Conservation (phyloP, 2,888 invertebrate genomes). For the Eremobia ochroleuca region DNA sequence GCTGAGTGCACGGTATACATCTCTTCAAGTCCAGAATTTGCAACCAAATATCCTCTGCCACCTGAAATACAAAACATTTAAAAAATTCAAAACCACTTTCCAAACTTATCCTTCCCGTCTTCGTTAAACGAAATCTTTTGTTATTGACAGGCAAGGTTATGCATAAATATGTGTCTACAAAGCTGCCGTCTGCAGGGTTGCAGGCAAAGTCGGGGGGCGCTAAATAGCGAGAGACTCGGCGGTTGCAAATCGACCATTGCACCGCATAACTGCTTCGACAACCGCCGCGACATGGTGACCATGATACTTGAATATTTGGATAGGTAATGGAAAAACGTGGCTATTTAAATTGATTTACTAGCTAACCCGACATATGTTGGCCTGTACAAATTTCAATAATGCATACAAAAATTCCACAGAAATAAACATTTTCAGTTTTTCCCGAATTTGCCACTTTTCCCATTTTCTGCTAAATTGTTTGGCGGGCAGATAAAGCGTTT, state of each 20-base stretch:
- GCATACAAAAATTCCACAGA: too few relatives aligned
- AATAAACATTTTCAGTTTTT: background rate
- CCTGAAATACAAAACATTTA: background rate
- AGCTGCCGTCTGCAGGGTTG: slow-evolving; percentile 10
- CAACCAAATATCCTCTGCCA: background rate
- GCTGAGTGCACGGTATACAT: background rate
- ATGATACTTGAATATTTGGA: slow-evolving; percentile 7
- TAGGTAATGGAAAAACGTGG: background rate
- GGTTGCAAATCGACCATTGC: slow-evolving; percentile 78
- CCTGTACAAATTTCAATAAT: background rate
- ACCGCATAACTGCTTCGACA: slow-evolving; percentile 75
- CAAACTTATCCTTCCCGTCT: background rate
- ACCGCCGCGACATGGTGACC: slow-evolving; percentile 47
- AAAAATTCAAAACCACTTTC: slow-evolving; percentile 12
- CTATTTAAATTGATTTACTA: background rate
- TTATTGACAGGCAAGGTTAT: slow-evolving; percentile 68
- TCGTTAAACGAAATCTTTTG: slow-evolving; percentile 52
- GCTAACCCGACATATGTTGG: background rate
- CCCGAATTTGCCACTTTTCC: background rate
- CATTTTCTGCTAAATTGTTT: too few relatives aligned
- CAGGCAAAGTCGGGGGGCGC: slow-evolving; percentile 53
- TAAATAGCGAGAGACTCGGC: slow-evolving; percentile 63
- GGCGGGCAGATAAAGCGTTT: too few relatives aligned
- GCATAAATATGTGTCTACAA: slow-evolving; percentile 68
- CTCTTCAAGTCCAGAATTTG: background rate